phyloP scores from a whole-genome alignment of 1,140 invertebrate genomes.

The Zaprionus lachaisei region DNA sequence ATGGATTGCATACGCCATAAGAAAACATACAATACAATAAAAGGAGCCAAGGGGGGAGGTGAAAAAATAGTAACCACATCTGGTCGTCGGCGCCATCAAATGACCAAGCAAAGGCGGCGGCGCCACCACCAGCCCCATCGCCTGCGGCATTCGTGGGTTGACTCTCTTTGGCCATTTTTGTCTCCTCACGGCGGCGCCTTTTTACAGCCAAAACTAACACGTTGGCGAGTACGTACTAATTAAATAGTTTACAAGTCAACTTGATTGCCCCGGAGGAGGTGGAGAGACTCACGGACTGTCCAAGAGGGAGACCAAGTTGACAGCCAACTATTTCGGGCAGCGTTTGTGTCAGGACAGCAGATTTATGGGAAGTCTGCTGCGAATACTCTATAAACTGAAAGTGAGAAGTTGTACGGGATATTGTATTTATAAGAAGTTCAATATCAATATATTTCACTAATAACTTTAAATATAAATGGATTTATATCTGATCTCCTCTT shows the following conservation, averaged over 20 bases:
- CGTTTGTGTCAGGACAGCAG: slow-evolving; percentile 25
- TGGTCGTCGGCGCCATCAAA: slow-evolving; percentile 73
- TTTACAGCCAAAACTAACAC: slow-evolving; percentile 79
- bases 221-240: slow-evolving; percentile 70
- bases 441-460: too few species aligned
- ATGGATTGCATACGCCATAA: slow-evolving; percentile 47
- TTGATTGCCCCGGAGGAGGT: slow-evolving; percentile 49
- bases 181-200: slow-evolving; percentile 66
- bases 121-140: slow-evolving; percentile 21
- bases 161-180: slow-evolving; percentile 48
- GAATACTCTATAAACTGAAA: slow-evolving; percentile 17
- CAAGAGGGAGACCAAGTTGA: slow-evolving; percentile 10
- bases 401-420: background rate
- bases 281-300: slow-evolving; percentile 1
- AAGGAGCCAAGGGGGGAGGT: background rate
- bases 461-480: too few species aligned
- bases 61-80: slow-evolving; percentile 21
- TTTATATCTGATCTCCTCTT: too few species aligned
- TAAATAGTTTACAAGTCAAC: slow-evolving; percentile 81
- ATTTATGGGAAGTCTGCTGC: slow-evolving; percentile 55
- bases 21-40: slow-evolving; percentile 33
- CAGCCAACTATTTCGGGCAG: slow-evolving; percentile 40
- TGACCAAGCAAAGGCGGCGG: slow-evolving; percentile 47
- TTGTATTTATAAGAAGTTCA: background rate
- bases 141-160: slow-evolving; percentile 65